Evolutionary conservation across 2,113 vertebrate genomes (phyloP).

Genomic region (Oophaga pumilio): DNA sequence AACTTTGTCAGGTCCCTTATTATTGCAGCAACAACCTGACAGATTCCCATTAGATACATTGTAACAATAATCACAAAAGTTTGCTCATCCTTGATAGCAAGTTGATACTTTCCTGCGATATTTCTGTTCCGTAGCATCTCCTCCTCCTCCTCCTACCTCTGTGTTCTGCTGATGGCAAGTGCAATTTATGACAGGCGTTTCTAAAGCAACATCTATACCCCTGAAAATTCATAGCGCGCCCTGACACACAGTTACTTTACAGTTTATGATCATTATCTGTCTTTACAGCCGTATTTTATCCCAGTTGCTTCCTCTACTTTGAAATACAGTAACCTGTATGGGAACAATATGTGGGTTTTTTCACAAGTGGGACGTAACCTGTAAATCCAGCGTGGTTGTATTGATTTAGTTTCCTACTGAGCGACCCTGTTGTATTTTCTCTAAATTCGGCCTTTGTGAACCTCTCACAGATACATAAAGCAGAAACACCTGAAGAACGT

Average conservation of each 20-base stretch:
- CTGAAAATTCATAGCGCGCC: slow-evolving; percentile 28
- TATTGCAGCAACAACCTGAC: no score
- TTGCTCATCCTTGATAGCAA: background rate
- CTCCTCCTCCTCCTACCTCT: background rate
- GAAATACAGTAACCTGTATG: background rate
- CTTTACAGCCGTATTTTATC: slow-evolving; percentile 12
- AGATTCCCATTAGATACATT: no score
- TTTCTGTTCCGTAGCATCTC: background rate
- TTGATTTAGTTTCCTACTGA: background rate
- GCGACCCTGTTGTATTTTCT: background rate
- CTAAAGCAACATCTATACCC: slow-evolving; percentile 18
- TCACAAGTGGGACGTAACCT: background rate
- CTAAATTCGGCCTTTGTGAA: background rate
- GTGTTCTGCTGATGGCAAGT: background rate
- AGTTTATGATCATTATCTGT: slow-evolving; percentile 32
- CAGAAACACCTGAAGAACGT: background rate
- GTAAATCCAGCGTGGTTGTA: background rate
- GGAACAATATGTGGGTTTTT: background rate
- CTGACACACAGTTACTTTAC: slow-evolving; percentile 21
- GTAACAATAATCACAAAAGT: background rate
- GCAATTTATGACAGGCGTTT: slow-evolving; percentile 30
- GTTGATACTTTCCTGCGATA: background rate
- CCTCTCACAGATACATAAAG: background rate
- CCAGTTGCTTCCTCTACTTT: background rate
- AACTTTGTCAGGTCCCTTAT: no score